A percentile compares a stretch with the other conserved stretches of the same genome.
These are phyloP conservation scores for Pantherophis alleghaniensis DNA, from an alignment of 2,797 vertebrate species.

Conservation along the genomic window DNA sequence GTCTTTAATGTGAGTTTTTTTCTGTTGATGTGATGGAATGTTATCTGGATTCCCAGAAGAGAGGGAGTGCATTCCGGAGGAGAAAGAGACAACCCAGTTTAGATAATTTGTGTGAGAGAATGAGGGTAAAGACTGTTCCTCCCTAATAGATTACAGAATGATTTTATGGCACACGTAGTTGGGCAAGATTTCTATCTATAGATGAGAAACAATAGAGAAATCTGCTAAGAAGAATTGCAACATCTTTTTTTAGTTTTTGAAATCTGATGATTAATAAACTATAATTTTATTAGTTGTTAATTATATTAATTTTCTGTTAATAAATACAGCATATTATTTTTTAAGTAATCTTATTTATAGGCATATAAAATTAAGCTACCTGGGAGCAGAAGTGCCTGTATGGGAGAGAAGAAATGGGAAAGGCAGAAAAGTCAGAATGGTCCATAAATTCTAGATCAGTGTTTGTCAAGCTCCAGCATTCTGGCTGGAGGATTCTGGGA, in stretches of 20 bases:
- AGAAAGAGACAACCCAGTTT: background rate
- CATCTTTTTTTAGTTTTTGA: background rate
- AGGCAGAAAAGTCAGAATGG: background rate
- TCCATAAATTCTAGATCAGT: background rate
- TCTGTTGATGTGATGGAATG: background rate
- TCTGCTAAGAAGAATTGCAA: background rate
- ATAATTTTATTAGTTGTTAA: background rate
- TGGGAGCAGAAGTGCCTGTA: background rate
- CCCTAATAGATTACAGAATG: background rate
- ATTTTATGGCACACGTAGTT: background rate
- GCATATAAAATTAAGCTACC: background rate
- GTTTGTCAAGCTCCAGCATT: background rate
- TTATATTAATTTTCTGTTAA: background rate
- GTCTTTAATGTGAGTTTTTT: background rate
- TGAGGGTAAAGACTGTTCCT: background rate
- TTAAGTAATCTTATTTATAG: background rate
- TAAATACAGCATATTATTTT: background rate
- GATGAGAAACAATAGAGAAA: background rate
- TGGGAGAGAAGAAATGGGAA: background rate
- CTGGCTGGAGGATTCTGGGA: background rate
- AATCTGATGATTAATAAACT: background rate
- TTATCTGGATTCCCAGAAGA: background rate
- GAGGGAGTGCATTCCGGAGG: background rate
- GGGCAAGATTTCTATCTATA: background rate
- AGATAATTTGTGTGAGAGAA: background rate